Percentiles rank a stretch among this genome's conserved stretches.
These are phyloP conservation scores for Sinella curviseta DNA, from an alignment of 1,140 invertebrate species.

Conservation along the genomic window DNA sequence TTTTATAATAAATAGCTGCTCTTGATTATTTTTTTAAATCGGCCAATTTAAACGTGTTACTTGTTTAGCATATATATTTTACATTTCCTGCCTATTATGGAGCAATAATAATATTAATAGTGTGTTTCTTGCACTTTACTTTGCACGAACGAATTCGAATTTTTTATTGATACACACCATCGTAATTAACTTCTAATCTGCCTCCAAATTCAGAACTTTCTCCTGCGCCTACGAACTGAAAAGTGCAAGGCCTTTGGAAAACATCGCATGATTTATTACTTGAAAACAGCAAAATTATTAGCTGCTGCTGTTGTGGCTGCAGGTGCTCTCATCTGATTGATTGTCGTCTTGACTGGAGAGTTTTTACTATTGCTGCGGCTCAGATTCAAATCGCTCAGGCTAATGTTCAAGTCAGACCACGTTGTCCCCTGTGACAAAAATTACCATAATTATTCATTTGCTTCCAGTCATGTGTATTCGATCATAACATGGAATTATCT, in stretches of 20 bases:
- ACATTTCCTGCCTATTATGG: too few species aligned
- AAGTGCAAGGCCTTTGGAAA: not conserved
- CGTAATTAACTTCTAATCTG: too few species aligned
- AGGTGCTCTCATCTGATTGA: constrained; percentile 42
- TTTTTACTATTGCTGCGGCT: constrained; percentile 28
- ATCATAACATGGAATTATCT: not conserved
- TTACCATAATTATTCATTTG: not conserved
- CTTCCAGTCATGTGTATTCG: not conserved
- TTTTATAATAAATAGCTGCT: too few species aligned
- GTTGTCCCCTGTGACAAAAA: constrained; percentile 47
- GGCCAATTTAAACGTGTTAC: too few species aligned
- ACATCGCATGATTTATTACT: not conserved
- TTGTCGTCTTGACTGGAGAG: constrained; percentile 34
- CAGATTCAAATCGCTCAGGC: constrained; percentile 40
- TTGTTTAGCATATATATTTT: too few species aligned
- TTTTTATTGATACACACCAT: too few species aligned
- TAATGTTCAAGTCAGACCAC: constrained; percentile 47
- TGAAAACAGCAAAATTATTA: constrained; percentile 30
- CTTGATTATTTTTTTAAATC: too few species aligned
- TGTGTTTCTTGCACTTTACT: too few species aligned
- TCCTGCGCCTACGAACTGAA: not conserved
- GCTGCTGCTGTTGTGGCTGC: not conserved
- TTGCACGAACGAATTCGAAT: too few species aligned
- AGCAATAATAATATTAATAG: too few species aligned
- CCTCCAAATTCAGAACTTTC: too few species aligned